phyloP scores from a whole-genome alignment of 2,888 invertebrate genomes.

The Zootermopsis nevadensis region DNA sequence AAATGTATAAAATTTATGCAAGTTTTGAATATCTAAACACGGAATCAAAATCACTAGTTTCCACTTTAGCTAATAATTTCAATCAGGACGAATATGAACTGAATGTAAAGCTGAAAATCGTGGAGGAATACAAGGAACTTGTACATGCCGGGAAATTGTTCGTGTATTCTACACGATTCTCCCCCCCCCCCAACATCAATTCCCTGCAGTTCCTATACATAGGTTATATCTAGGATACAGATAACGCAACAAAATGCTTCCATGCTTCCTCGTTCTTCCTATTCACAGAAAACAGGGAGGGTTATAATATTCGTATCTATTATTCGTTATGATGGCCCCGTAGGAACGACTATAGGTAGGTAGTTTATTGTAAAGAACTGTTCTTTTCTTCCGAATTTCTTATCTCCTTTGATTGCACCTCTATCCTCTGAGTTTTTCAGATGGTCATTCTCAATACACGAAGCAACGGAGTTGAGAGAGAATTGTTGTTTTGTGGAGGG shows the following conservation, averaged over 20 bases:
- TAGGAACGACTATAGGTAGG: neutral
- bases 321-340: constrained; percentile 17
- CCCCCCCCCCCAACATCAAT: neutral
- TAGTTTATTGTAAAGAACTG: constrained; percentile 27
- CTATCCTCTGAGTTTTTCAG: constrained; percentile 11
- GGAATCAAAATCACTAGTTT: neutral
- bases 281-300: neutral
- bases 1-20: too few relatives aligned
- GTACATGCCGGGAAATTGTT: neutral
- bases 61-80: neutral
- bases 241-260: neutral
- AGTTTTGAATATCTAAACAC: too few relatives aligned
- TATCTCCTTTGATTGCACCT: constrained; percentile 24
- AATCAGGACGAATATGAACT: neutral
- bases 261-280: neutral
- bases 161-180: neutral
- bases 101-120: neutral
- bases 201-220: neutral
- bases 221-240: neutral
- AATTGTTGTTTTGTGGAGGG: constrained; percentile 5
- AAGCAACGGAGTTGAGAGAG: neutral
- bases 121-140: neutral
- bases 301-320: constrained; percentile 12
- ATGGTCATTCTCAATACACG: constrained; percentile 9
- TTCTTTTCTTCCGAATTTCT: constrained; percentile 25